Conservation (phyloP, 2,888 invertebrate genomes). For the Synergus itoensis region DNA sequence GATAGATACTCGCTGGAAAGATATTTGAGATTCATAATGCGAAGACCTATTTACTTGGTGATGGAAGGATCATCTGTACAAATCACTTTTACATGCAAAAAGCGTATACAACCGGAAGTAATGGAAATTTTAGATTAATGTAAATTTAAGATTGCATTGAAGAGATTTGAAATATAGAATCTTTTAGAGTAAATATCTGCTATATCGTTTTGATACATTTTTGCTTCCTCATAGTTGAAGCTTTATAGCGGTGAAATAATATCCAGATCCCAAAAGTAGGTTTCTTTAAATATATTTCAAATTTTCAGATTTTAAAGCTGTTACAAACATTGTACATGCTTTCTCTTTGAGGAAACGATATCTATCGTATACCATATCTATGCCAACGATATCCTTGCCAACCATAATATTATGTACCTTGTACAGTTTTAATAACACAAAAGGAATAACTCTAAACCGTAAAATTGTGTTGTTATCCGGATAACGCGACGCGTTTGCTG, state of each 20-base stretch:
- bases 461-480: no score
- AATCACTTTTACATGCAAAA: conserved; percentile 11
- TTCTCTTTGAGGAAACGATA: no score
- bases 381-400: no score
- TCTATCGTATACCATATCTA: no score
- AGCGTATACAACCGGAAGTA: not conserved
- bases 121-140: not conserved
- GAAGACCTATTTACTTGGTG: conserved; percentile 6
- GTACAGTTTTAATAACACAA: no score
- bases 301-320: not conserved
- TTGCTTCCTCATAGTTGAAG: not conserved
- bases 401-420: no score
- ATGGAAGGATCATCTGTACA: conserved; percentile 22
- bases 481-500: no score
- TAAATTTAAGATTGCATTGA: not conserved
- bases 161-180: no score
- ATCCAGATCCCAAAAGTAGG: not conserved
- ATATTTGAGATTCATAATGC: conserved; percentile 26
- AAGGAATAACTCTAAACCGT: no score
- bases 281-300: conserved; percentile 14
- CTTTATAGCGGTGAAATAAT: no score
- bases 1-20: conserved; percentile 6
- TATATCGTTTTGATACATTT: not conserved
- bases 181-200: no score
- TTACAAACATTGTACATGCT: no score